A percentile compares a stretch with the other conserved stretches of the same genome.
phyloP scores from a whole-genome alignment of 2,797 vertebrate species.

The Anniella stebbinsi region DNA sequence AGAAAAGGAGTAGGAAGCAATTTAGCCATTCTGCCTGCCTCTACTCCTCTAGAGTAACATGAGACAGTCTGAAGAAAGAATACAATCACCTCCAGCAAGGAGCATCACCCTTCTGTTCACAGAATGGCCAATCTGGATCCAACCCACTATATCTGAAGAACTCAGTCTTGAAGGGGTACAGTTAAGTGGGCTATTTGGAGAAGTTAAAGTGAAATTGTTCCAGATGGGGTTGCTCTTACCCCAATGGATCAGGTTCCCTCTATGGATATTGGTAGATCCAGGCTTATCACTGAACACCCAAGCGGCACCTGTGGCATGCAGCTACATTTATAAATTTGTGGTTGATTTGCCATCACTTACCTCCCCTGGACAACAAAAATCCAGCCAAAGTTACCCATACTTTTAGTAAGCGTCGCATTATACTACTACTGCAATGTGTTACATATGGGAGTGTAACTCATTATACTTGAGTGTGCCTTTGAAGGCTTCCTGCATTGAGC shows the following conservation, averaged over 20 bases:
- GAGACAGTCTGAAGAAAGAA: background rate
- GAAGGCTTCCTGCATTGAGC: background rate
- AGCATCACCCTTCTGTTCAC: background rate
- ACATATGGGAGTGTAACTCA: background rate
- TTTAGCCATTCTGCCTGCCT: background rate
- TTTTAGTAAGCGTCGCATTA: background rate
- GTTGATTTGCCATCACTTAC: background rate
- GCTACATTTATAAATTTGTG: background rate
- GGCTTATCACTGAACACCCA: background rate
- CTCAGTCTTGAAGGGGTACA: background rate
- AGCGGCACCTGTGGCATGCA: background rate
- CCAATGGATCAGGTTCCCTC: background rate
- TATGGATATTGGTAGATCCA: background rate
- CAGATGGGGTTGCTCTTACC: background rate
- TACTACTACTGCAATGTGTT: background rate
- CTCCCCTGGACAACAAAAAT: background rate
- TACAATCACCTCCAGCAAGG: background rate
- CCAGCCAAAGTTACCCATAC: background rate
- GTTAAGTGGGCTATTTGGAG: background rate
- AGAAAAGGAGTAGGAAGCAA: background rate
- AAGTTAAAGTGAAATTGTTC: background rate
- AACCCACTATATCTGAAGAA: background rate
- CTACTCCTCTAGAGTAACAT: background rate
- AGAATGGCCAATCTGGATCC: background rate
- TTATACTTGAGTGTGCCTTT: background rate